These are phyloP conservation scores for Chinchilla lanigera DNA, from an alignment of 2,113 vertebrate genomes.

Conservation along the genomic window DNA sequence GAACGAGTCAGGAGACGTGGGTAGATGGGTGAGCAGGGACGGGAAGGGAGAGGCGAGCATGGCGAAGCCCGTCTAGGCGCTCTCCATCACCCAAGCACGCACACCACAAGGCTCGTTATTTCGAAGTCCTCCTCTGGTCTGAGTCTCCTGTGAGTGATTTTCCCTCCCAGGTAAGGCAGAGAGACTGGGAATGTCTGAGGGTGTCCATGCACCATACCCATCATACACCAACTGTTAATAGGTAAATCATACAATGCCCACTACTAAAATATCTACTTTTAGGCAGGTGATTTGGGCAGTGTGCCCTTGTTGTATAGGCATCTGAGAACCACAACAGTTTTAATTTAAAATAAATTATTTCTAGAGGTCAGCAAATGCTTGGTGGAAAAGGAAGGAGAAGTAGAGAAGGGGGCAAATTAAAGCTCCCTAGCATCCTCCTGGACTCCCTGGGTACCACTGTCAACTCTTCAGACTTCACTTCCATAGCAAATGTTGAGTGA, in stretches of 20 bases:
- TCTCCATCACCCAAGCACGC: fast-evolving
- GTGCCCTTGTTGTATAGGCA: not conserved
- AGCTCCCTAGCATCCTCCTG: not conserved
- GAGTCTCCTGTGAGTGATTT: not conserved
- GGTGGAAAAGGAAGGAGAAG: not conserved
- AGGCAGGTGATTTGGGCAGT: not conserved
- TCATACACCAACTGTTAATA: not conserved
- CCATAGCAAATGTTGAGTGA: not conserved
- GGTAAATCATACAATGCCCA: not conserved
- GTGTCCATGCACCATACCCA: not conserved
- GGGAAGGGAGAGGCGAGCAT: not conserved
- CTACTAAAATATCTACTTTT: not conserved
- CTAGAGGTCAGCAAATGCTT: not conserved
- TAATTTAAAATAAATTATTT: slow-evolving; percentile 4
- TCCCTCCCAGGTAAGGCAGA: not conserved
- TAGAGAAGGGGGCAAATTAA: not conserved
- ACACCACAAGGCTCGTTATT: not conserved
- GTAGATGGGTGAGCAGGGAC: not conserved
- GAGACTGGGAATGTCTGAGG: not conserved
- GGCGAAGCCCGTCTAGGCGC: not conserved
- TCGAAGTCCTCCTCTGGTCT: not conserved
- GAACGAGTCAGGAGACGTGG: fast-evolving
- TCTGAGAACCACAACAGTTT: not conserved
- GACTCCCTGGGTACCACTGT: not conserved
- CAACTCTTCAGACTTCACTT: not conserved